Percentiles rank a stretch among this genome's conserved stretches.
Evolutionary conservation across 2,113 vertebrate genomes (phyloP).

Genomic region (Athene noctua): DNA sequence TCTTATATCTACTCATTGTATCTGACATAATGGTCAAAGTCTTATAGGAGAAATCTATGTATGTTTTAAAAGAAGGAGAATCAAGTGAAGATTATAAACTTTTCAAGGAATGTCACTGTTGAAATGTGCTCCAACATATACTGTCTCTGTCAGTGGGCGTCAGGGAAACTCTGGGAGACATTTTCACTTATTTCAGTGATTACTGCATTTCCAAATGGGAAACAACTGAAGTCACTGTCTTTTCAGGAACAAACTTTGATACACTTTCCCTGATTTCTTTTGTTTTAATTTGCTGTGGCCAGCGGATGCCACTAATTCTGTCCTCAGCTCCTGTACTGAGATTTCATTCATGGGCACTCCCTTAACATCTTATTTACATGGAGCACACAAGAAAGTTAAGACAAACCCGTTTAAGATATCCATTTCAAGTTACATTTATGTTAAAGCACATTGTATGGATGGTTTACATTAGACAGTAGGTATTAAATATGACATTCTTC

Average conservation of each 20-base stretch:
- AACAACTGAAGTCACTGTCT: background rate
- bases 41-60: background rate
- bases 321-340: background rate
- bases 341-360: background rate
- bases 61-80: background rate
- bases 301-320: background rate
- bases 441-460: background rate
- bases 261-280: background rate
- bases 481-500: background rate
- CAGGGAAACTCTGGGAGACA: background rate
- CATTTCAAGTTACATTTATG: background rate
- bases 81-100: background rate
- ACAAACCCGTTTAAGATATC: background rate
- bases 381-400: background rate
- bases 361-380: background rate
- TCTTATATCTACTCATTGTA: background rate
- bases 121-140: background rate
- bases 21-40: background rate
- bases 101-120: background rate
- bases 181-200: background rate
- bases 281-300: background rate
- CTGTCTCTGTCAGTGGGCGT: background rate
- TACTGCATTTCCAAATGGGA: background rate
- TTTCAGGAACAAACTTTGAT: background rate
- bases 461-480: background rate